Evolutionary conservation across 1,140 invertebrate genomes (phyloP), one percentile per base, ranked within the genome.

Genomic region (Diorhabda carinulata): DNA sequence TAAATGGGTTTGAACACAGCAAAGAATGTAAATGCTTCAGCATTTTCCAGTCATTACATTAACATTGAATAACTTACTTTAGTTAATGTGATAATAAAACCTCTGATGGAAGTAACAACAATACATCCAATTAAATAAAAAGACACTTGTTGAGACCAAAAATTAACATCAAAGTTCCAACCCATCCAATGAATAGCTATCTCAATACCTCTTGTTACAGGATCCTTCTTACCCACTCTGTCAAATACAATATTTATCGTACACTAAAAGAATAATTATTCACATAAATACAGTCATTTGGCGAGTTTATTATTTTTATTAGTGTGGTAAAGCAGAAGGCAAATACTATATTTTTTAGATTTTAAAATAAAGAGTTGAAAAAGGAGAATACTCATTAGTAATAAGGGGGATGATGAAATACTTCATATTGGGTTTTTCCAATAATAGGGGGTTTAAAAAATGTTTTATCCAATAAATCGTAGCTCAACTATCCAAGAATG

Each of bases 241-340:
- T 99, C 96, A 83, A 99, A 98, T 6, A 99, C 93, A 75, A 99
- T 99, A 84, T 99, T 99, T 72, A 99, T 92, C 61, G 94, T 96
- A 67, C 92, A 97, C 94, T 93, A 83, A 73, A 89, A 82, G 25
- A 25, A 25, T 25, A 25, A 25, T 25, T 25, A 25, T 25, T 25
- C 25, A 25, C 25, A 25, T 25, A 25, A 25, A 25, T 25, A 25
- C 25, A 25, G 25, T 52, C 8, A 8, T 58, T 8, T 4, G 67
- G 25, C 2, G 10, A 47, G 42, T 58, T 64, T 61, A 60, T 25
- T 47, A 64, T 68, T 62, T 4, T 40, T n/a, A 5, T 64, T 57
- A n/a, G 2, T 56, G 25, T 65, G n/a, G 47, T 52, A 6, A 52
- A 52, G 47, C 6, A 52, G n/a, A 8, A 4, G 47, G 47, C 2